Conservation (phyloP, 2,888 invertebrate species). For the Polydrusus cervinus region DNA sequence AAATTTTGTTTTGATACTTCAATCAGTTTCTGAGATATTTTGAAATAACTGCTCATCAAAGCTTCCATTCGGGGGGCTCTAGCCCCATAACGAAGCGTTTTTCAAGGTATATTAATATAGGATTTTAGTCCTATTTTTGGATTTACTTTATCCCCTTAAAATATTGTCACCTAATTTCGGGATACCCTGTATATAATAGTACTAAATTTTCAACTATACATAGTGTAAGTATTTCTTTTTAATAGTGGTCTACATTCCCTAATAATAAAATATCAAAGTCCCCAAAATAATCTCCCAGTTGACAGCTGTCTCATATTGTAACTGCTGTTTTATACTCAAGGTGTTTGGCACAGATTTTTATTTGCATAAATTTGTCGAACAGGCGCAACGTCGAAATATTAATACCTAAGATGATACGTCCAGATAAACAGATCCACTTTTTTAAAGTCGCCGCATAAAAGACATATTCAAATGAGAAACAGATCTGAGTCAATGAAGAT, state of each 20-base stretch:
- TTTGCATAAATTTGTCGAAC: slow-evolving; percentile 53
- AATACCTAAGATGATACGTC: slow-evolving; percentile 42
- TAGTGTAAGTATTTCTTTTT: too few species aligned
- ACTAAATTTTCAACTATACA: too few species aligned
- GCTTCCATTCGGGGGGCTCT: too few species aligned
- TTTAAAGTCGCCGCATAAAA: slow-evolving; percentile 37
- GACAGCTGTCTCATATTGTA: slow-evolving; percentile 43
- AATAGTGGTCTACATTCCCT: not conserved
- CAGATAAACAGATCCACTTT: slow-evolving; percentile 43
- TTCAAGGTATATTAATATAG: too few species aligned
- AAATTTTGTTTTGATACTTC: too few species aligned
- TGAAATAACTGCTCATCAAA: too few species aligned
- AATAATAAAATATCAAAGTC: slow-evolving; percentile 8
- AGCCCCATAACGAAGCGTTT: too few species aligned
- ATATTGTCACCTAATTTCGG: too few species aligned
- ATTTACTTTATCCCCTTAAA: too few species aligned
- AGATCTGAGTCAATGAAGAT: slow-evolving; percentile 43
- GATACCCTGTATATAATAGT: too few species aligned
- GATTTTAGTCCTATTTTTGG: too few species aligned
- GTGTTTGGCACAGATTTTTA: slow-evolving; percentile 53
- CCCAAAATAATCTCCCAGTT: slow-evolving; percentile 1
- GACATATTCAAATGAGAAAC: slow-evolving; percentile 44
- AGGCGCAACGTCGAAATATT: slow-evolving; percentile 47
- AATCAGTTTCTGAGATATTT: too few species aligned
- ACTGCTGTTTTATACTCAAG: slow-evolving; percentile 44